Percentiles rank a stretch among this genome's conserved stretches.
Conservation (phyloP, 2,113 vertebrate genomes). For the Craseonycteris thonglongyai region DNA sequence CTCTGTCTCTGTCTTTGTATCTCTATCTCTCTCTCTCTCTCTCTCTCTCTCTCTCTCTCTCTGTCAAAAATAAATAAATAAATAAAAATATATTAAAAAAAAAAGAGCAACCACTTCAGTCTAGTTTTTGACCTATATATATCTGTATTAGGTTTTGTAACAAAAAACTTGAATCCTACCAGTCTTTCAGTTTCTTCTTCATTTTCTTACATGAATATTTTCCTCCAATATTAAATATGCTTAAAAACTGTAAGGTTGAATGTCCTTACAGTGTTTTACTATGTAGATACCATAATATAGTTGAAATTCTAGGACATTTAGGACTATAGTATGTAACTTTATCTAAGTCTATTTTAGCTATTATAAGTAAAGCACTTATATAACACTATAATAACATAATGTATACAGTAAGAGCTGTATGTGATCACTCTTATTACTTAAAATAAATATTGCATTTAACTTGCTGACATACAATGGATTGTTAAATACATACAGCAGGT, state of each 20-base stretch:
- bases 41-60: too few species aligned
- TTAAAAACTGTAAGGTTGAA: not conserved
- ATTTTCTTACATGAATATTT: not conserved
- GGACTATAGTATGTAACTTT: not conserved
- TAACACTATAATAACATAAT: not conserved
- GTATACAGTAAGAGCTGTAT: not conserved
- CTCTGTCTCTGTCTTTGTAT: too few species aligned
- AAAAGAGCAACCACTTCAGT: not conserved
- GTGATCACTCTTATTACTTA: not conserved
- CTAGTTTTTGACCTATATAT: not conserved
- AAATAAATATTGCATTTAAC: not conserved
- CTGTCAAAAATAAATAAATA: too few species aligned
- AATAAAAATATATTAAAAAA: too few species aligned
- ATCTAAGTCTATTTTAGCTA: not conserved
- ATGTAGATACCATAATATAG: not conserved
- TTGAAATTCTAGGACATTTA: not conserved
- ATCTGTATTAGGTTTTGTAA: not conserved
- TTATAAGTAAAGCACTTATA: not conserved
- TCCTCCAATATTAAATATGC: not conserved
- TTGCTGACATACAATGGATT: not conserved
- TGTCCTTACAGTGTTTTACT: not conserved
- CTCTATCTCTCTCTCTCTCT: too few species aligned
- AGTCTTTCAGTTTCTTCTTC: not conserved
- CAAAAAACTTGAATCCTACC: not conserved
- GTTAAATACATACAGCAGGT: not conserved